Evolutionary conservation across 1,140 invertebrate genomes (phyloP), one percentile per base, ranked within the genome.

Genomic region (Pseudomyrmex dendroicus): DNA sequence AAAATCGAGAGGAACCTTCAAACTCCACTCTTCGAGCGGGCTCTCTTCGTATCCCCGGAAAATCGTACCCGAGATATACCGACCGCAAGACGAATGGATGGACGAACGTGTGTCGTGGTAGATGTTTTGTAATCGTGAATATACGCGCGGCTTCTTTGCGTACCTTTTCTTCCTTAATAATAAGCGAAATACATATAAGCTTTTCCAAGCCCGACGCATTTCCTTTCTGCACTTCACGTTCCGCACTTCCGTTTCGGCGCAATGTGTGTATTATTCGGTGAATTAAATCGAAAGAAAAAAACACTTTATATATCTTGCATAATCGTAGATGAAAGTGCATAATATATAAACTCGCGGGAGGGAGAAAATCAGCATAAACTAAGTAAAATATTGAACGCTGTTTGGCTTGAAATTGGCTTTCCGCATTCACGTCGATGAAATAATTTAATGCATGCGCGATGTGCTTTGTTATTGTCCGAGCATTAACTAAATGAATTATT

Each of bases 1-100:
- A 89, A 87, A 89, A 89, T 70, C 88, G 85, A 68, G 83, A 61
- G 82, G 70, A 85, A 84, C 87, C 85, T 89, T 89, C 84, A 78
- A 89, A 89, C 88, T 88, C 82, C 67, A 35, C 35, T 80, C 52
- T 70, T 80, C 59, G 46, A 70, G 83, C 70, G 68, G 63, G 83
- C 67, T 86, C 67, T 86, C n/a, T 76, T 52, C 78, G 68, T 67
- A 57, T 82, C 74, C 74, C 78, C 25, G 56, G 86, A 89, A 88
- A 84, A 85, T 68, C 82, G 77, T 86, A 84, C 73, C 35, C 77
- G 73, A 74, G 61, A 70, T 80, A 80, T 80, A 54, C 35, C 35
- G 35, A 35, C 35, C 54, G 17, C 46, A 50, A 46, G 46, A 66
- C 57, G 61, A 54, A 78, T 54, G 20, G 44, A 66, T 48, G 61